phyloP scores from a whole-genome alignment of 2,888 invertebrate species.

The Sussaba pulchella region DNA sequence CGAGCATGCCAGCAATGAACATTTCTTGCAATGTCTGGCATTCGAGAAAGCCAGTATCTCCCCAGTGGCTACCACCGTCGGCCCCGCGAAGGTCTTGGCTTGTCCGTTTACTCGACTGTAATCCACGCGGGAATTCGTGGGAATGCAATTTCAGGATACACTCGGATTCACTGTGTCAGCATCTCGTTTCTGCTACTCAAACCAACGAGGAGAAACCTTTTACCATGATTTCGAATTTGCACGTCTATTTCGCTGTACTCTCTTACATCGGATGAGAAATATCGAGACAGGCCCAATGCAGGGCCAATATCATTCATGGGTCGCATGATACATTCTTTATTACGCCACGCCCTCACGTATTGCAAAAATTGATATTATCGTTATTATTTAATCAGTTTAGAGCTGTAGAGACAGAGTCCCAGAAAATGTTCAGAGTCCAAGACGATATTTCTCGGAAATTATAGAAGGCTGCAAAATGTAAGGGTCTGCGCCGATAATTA shows the following conservation, averaged over 20 bases:
- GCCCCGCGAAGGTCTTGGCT: slow-evolving; percentile 26
- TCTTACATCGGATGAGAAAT: background rate
- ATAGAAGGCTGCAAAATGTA: no score
- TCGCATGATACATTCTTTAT: no score
- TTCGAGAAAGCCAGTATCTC: slow-evolving; percentile 66
- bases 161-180: slow-evolving; percentile 66
- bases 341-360: no score
- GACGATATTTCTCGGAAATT: no score
- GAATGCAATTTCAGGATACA: slow-evolving; percentile 75
- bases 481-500: no score
- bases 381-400: no score
- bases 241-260: background rate
- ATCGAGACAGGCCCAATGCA: background rate
- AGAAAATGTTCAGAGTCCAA: no score
- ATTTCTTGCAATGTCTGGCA: slow-evolving; percentile 72
- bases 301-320: slow-evolving; percentile 1
- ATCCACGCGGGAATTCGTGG: slow-evolving; percentile 66
- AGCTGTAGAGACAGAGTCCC: no score
- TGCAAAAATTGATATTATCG: no score
- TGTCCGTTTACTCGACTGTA: slow-evolving; percentile 24
- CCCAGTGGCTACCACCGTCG: slow-evolving; percentile 25
- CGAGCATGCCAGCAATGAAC: slow-evolving; percentile 67
- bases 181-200: slow-evolving; percentile 49
- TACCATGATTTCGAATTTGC: slow-evolving; percentile 49
- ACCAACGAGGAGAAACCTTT: slow-evolving; percentile 68